phyloP scores from a whole-genome alignment of 2,888 invertebrate genomes.

The Erebia ligea region DNA sequence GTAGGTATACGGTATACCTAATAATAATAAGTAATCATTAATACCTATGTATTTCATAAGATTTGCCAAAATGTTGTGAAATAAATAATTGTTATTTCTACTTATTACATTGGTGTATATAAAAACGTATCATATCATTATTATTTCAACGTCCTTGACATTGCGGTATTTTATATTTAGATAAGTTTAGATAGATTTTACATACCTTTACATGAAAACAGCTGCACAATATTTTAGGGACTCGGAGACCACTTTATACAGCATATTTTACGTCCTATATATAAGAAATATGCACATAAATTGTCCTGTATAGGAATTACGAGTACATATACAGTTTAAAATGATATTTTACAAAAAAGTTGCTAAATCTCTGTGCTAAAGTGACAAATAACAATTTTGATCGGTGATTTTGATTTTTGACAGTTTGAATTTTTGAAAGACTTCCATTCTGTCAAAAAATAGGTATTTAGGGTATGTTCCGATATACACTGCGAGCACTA shows the following conservation, averaged over 20 bases:
- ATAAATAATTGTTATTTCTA: not conserved
- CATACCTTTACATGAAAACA: constrained; percentile 74
- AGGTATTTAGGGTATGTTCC: no score
- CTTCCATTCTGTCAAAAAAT: no score
- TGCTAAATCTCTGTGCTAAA: constrained; percentile 27
- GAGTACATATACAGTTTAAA: constrained; percentile 22
- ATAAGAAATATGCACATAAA: constrained; percentile 39
- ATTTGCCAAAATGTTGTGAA: constrained; percentile 15
- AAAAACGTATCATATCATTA: not conserved
- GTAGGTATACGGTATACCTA: no score
- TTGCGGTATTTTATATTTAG: constrained; percentile 22
- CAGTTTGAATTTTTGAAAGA: no score
- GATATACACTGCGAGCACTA: no score
- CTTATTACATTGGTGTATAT: not conserved
- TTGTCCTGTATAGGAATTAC: constrained; percentile 17
- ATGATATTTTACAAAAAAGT: constrained; percentile 27
- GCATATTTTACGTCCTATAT: constrained; percentile 59
- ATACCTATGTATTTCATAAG: not conserved
- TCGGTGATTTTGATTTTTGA: no score
- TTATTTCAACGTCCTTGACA: constrained; percentile 10
- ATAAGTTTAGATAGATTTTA: constrained; percentile 12
- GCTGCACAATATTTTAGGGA: constrained; percentile 55
- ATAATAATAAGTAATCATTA: no score
- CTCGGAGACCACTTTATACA: constrained; percentile 45
- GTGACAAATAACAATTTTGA: no score